Base-by-base conservation (phyloP, 2,797 vertebrate species). In the Myotis findleyi region DNA sequence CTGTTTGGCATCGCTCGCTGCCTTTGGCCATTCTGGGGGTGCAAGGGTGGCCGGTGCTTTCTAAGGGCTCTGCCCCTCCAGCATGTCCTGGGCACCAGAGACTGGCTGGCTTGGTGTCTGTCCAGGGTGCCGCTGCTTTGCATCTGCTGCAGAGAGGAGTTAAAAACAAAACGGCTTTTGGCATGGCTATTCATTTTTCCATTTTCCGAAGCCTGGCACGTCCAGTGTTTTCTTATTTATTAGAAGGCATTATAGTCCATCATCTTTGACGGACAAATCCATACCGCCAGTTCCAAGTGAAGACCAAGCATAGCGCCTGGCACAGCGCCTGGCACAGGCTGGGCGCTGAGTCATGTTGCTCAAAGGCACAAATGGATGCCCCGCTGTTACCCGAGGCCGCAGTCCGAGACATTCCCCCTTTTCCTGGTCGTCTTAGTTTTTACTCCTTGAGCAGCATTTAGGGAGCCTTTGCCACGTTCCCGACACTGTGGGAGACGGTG, bases 191-290 rank as follows among this genome's bases (percentile, higher is more conserved):
- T 95, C 75, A 25, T 77, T 92, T 97, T 93, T 92, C 96, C 95
- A 93, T 97, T 96, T 97, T 94, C 94, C 51, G 73, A 93, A 95
- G 94, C 75, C 68, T 96, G 92, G 93, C 80, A 73, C 23, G 44
- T 71, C 88, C 88, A 59, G 87, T 73, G 33, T 91, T 96, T 94
- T 87, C 93, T 96, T 93, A 93, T 96, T 96, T 96, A 96, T 97
- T 97, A 96, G 93, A 92, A 92, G 92, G 71, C 92, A 71, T 84
- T 87, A 41, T 14, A 96, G 93, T 75, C 75, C 87, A 87, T 97
- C 95, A 55, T 94, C 77, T 93, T 92, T 62, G 62, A 71, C 73
- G 68, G 91, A 83, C 84, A 90, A 93, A 92, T 87, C 71, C 30
- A 55, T 71, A 30, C 9, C 21, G 30, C 73, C 51, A 68, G 41